Evolutionary conservation across 2,888 invertebrate genomes (phyloP).

Genomic region (Metacarcinus magister): DNA sequence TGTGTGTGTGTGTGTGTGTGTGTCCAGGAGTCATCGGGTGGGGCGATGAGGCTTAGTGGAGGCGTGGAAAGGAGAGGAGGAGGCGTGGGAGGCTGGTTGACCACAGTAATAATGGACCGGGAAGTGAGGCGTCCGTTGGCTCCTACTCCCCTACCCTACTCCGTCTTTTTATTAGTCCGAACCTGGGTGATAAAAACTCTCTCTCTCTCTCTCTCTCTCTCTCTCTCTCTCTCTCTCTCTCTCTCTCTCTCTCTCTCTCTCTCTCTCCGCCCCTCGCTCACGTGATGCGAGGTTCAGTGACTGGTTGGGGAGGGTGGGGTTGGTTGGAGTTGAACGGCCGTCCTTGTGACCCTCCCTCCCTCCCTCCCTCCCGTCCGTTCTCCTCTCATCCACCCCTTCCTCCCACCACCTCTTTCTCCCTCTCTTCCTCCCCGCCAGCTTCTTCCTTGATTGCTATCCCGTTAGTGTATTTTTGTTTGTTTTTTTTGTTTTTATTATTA

Average conservation of each 20-base stretch:
- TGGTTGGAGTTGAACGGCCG: background rate
- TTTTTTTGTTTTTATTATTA: too few species aligned
- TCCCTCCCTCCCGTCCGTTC: background rate
- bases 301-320: background rate
- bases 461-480: too few species aligned
- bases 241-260: constrained; percentile 22
- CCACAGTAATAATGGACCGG: background rate
- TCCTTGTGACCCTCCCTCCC: background rate
- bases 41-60: background rate
- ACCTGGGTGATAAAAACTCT: constrained; percentile 6
- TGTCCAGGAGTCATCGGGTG: too few species aligned
- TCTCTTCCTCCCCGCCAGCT: background rate
- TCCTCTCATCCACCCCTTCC: background rate
- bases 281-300: background rate
- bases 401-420: background rate
- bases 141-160: background rate
- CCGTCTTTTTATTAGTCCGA: background rate
- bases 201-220: constrained; percentile 46
- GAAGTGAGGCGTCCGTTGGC: background rate
- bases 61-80: background rate
- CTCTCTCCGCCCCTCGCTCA: background rate
- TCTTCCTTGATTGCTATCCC: too few species aligned
- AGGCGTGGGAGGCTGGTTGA: background rate
- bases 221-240: constrained; percentile 39
- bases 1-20: background rate